Evolutionary conservation across 2,888 invertebrate genomes (phyloP).

Genomic region (Pammene aurita): DNA sequence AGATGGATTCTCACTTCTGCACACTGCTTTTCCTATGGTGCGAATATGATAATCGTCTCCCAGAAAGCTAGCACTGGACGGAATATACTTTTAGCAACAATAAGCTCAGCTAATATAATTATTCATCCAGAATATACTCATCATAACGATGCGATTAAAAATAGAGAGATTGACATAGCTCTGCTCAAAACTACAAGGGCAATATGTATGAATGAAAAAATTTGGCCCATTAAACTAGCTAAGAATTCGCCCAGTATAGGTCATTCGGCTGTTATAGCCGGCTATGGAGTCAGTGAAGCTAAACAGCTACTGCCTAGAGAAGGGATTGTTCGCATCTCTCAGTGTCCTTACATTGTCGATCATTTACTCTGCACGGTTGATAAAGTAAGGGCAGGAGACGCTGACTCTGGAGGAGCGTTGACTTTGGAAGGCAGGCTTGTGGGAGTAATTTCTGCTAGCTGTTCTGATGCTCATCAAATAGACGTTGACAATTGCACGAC

Average conservation of each 20-base stretch:
- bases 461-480: slow-evolving; percentile 31
- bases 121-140: slow-evolving; percentile 23
- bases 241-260: slow-evolving; percentile 9
- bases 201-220: slow-evolving; percentile 43
- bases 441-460: slow-evolving; percentile 49
- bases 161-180: slow-evolving; percentile 47
- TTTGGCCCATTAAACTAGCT: slow-evolving; percentile 34
- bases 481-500: slow-evolving; percentile 43
- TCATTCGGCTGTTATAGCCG: slow-evolving; percentile 47
- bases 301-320: slow-evolving; percentile 43
- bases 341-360: slow-evolving; percentile 36
- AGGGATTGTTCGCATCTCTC: slow-evolving; percentile 44
- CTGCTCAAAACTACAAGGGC: slow-evolving; percentile 45
- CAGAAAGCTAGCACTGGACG: slow-evolving; percentile 1
- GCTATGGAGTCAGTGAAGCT: slow-evolving; percentile 46
- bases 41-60: neutral
- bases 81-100: neutral
- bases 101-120: neutral
- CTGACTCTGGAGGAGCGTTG: slow-evolving; percentile 54
- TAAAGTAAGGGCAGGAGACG: slow-evolving; percentile 45
- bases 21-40: slow-evolving; percentile 46
- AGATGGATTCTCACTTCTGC: slow-evolving; percentile 51
- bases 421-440: slow-evolving; percentile 45
- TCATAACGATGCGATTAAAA: neutral
- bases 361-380: slow-evolving; percentile 48